A percentile compares a stretch with the other conserved stretches of the same genome.
These are phyloP conservation scores for Acestrorhynchus altus DNA, from an alignment of 2,797 vertebrate genomes.

Conservation along the genomic window DNA sequence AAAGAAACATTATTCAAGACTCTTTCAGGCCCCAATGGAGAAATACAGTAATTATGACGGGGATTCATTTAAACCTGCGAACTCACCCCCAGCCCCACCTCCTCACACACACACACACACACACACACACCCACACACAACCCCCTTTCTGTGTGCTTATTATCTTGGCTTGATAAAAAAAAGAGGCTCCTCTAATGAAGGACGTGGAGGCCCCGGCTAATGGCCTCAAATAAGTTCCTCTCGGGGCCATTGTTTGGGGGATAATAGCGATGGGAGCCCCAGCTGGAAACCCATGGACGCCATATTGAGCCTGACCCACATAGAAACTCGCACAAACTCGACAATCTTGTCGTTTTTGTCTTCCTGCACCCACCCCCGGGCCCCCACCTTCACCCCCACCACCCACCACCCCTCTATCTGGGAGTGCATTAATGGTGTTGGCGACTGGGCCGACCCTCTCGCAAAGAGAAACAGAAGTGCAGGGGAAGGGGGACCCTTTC, in stretches of 20 bases:
- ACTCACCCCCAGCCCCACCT: conserved; percentile 23
- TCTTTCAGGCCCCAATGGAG: conserved; percentile 80
- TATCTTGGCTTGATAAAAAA: conserved; percentile 81
- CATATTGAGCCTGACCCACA: conserved; percentile 73
- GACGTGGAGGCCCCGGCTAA: conserved; percentile 78
- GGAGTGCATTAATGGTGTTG: conserved; percentile 62
- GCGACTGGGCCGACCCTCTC: conserved; percentile 25
- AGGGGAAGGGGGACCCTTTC: conserved; percentile 19
- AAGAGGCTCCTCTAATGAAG: conserved; percentile 81
- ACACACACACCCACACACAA: background rate
- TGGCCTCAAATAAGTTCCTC: conserved; percentile 82
- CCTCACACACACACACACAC: background rate
- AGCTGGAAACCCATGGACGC: conserved; percentile 73
- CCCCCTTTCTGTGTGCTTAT: conserved; percentile 76
- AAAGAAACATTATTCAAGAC: conserved; percentile 92
- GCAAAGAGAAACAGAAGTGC: conserved; percentile 26
- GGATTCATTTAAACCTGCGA: conserved; percentile 76
- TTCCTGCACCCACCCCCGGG: background rate
- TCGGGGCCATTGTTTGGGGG: conserved; percentile 66
- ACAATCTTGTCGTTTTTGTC: conserved; percentile 33
- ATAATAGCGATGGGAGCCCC: conserved; percentile 71
- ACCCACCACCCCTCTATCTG: conserved; percentile 16
- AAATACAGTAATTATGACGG: conserved; percentile 85
- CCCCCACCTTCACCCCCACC: background rate
- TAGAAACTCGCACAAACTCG: conserved; percentile 66